These are phyloP conservation scores for Drosophila longiperda DNA, from an alignment of 2,888 invertebrate species.

Conservation along the genomic window DNA sequence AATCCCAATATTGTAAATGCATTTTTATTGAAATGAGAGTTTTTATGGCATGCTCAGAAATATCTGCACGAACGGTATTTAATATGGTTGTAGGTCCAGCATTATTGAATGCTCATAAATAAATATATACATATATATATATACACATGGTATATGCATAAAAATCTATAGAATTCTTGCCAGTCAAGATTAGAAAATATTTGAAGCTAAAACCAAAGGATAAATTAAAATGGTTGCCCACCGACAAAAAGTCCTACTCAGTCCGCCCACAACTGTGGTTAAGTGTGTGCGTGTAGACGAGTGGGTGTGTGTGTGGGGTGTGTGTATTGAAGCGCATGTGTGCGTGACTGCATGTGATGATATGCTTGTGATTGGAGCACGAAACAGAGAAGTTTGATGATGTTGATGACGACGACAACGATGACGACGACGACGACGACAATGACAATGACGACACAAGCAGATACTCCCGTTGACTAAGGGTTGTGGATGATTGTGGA, in stretches of 20 bases:
- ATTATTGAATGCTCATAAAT: constrained; percentile 27
- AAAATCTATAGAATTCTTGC: constrained; percentile 42
- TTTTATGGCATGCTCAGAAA: background rate
- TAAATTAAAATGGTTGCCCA: constrained; percentile 31
- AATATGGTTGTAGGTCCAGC: constrained; percentile 7
- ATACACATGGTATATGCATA: constrained; percentile 37
- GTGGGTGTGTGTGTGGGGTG: constrained; percentile 8
- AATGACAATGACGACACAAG: constrained; percentile 18
- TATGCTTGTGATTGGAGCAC: constrained; percentile 73
- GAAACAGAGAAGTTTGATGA: constrained; percentile 76
- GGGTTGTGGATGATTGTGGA: background rate
- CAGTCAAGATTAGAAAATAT: constrained; percentile 50
- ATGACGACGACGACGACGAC: constrained; percentile 38
- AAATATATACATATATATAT: constrained; percentile 21
- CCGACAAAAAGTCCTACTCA: constrained; percentile 10
- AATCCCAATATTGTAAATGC: background rate
- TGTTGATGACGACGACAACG: constrained; percentile 69
- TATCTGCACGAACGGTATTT: constrained; percentile 17
- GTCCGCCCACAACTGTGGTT: constrained; percentile 16
- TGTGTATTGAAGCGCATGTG: constrained; percentile 7
- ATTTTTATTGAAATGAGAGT: constrained; percentile 1
- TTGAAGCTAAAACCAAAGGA: constrained; percentile 39
- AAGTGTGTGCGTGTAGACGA: constrained; percentile 24
- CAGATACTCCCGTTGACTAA: background rate
- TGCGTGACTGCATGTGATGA: constrained; percentile 49